Percentiles rank a stretch among this genome's conserved stretches.
Evolutionary conservation across 2,888 invertebrate genomes (phyloP).

Genomic region (Phalangium opilio): DNA sequence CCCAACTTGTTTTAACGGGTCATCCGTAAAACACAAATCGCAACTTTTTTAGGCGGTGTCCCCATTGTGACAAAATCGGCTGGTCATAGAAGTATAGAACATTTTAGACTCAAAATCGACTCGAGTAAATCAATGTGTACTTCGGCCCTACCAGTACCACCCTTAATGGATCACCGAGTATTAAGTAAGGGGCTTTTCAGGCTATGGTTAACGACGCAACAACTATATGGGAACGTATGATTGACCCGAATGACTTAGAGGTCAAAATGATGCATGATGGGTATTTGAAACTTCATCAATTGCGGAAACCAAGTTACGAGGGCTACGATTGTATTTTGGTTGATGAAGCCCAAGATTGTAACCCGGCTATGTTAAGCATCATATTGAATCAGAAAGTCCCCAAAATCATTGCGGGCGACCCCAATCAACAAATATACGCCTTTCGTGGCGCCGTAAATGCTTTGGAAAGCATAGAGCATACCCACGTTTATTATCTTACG

Average conservation of each 20-base stretch:
- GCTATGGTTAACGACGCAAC: constrained; percentile 13
- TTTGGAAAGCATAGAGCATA: constrained; percentile 25
- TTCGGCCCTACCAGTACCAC: too few relatives aligned
- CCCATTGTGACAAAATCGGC: too few relatives aligned
- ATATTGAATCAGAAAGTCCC: constrained; percentile 27
- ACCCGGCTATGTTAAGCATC: constrained; percentile 28
- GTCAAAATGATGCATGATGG: constrained; percentile 30
- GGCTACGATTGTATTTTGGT: constrained; percentile 31
- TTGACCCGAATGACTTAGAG: constrained; percentile 20
- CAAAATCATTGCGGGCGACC: constrained; percentile 33
- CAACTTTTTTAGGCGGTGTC: too few relatives aligned
- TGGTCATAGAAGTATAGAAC: too few relatives aligned
- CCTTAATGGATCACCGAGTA: too few relatives aligned
- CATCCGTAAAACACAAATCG: too few relatives aligned
- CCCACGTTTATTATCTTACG: constrained; percentile 31
- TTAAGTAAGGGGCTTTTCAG: too few relatives aligned
- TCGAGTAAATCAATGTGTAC: too few relatives aligned
- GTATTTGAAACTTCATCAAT: constrained; percentile 32
- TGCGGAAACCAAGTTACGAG: constrained; percentile 25
- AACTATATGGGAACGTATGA: constrained; percentile 23
- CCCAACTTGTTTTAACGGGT: too few relatives aligned
- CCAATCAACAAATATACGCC: constrained; percentile 34
- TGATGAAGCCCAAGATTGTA: constrained; percentile 35
- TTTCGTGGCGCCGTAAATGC: constrained; percentile 34
- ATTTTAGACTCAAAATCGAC: too few relatives aligned